Conservation (phyloP, 2,113 vertebrate genomes). For the Cygnus atratus region DNA sequence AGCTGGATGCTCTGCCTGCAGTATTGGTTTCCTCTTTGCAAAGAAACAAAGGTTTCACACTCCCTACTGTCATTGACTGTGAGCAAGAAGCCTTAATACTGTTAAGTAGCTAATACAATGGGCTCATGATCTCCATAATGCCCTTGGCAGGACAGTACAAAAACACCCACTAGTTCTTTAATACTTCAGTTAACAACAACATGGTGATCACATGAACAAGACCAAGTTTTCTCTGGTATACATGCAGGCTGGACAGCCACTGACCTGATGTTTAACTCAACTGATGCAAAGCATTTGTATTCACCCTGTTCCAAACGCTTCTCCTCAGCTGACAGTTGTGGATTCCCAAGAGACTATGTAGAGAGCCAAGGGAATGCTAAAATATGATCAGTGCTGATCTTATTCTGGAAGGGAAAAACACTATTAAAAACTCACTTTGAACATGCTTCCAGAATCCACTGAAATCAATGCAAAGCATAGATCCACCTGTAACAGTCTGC, state of each 20-base stretch:
- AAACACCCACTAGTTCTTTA: neutral
- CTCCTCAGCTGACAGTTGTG: neutral
- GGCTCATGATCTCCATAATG: neutral
- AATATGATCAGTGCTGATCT: no score
- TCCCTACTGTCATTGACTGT: neutral
- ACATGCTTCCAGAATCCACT: neutral
- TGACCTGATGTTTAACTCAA: neutral
- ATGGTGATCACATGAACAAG: neutral
- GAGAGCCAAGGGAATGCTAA: neutral
- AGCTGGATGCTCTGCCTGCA: neutral
- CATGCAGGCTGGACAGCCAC: neutral
- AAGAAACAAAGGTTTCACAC: no score
- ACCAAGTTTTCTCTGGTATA: neutral
- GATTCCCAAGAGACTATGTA: neutral
- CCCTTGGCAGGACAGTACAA: no score
- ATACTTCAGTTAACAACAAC: neutral
- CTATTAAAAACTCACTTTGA: neutral
- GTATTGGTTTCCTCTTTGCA: no score
- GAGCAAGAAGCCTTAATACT: no score
- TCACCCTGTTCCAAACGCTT: neutral
- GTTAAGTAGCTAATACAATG: neutral
- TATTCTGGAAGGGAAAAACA: neutral
- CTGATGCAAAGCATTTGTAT: neutral
- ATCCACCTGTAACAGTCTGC: neutral
- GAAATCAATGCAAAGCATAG: neutral